Percentiles rank a stretch among this genome's conserved stretches.
These are phyloP conservation scores for Dasyurus viverrinus DNA, from an alignment of 2,113 vertebrate species.

Conservation along the genomic window DNA sequence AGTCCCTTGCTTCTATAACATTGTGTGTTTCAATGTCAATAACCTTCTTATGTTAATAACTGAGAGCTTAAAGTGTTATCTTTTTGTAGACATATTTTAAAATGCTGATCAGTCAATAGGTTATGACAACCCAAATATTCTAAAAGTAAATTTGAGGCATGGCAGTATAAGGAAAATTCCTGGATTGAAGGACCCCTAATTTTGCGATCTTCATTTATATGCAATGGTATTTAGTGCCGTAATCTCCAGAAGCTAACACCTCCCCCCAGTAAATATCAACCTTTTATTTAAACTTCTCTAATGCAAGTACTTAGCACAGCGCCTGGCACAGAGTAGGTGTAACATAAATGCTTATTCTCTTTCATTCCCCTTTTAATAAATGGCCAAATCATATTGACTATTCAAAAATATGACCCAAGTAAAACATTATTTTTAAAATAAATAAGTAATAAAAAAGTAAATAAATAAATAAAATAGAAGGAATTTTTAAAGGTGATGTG, in stretches of 20 bases:
- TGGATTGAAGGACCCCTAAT: background rate
- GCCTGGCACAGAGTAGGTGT: no score
- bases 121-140: background rate
- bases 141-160: background rate
- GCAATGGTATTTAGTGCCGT: slow-evolving; percentile 41
- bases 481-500: background rate
- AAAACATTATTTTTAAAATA: no score
- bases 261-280: slow-evolving; percentile 31
- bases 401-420: slow-evolving; percentile 54
- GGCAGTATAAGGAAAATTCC: background rate
- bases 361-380: no score
- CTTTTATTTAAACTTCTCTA: slow-evolving; percentile 43
- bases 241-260: slow-evolving; percentile 54
- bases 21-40: no score
- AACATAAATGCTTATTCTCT: no score
- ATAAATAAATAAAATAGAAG: background rate
- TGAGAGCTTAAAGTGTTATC: background rate
- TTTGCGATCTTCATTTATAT: no score
- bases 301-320: background rate
- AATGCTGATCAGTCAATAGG: background rate
- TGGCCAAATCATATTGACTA: slow-evolving; percentile 50
- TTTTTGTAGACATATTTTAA: background rate
- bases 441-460: no score
- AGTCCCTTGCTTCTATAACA: no score
- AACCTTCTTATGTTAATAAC: background rate